Conservation (phyloP, 1,140 invertebrate species). For the Phortica variegata region DNA sequence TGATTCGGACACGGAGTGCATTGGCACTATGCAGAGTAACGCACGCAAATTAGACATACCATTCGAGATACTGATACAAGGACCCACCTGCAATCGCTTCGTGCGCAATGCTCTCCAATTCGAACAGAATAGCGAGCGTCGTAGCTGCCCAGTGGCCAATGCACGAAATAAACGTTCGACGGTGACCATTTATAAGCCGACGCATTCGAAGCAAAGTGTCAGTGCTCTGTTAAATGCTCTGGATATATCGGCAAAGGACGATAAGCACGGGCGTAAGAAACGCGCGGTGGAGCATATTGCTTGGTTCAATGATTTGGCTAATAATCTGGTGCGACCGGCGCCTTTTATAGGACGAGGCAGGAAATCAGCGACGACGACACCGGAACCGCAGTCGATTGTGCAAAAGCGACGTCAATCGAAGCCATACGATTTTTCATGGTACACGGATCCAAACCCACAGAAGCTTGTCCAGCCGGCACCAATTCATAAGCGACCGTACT, state of each 20-base stretch:
- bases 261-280: slow-evolving; percentile 18
- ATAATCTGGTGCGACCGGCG: slow-evolving; percentile 38
- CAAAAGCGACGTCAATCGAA: slow-evolving; percentile 13
- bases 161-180: slow-evolving; percentile 36
- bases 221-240: slow-evolving; percentile 20
- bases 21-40: slow-evolving; percentile 42
- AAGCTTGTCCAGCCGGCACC: slow-evolving; percentile 4
- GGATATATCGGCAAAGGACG: slow-evolving; percentile 7
- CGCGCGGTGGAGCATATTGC: slow-evolving; percentile 38
- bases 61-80: slow-evolving; percentile 51
- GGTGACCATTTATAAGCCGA: slow-evolving; percentile 43
- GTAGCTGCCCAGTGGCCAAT: slow-evolving; percentile 9
- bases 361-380: slow-evolving; percentile 18
- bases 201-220: not conserved
- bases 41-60: slow-evolving; percentile 33
- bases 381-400: not conserved
- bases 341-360: slow-evolving; percentile 27
- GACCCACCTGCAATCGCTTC: slow-evolving; percentile 44
- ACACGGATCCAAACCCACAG: slow-evolving; percentile 31
- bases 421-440: slow-evolving; percentile 13
- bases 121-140: slow-evolving; percentile 29
- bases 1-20: slow-evolving; percentile 45
- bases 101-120: slow-evolving; percentile 46
- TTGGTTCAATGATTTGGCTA: slow-evolving; percentile 48
- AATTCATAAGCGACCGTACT: not conserved